Evolutionary conservation across 2,113 vertebrate genomes (phyloP), one percentile per base, ranked within the genome.

Genomic region (Anarrhichthys ocellatus): DNA sequence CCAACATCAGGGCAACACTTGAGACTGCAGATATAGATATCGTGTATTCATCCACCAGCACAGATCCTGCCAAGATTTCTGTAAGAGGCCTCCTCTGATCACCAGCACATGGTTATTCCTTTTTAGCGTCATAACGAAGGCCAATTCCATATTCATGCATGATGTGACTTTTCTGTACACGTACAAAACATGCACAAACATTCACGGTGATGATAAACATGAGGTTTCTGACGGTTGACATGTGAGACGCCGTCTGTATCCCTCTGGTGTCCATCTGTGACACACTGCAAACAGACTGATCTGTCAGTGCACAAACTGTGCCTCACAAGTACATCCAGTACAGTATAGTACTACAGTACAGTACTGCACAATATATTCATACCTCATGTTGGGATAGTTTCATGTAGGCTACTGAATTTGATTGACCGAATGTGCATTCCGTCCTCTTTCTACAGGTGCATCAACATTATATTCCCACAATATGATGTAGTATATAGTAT

Each of bases 231-330:
- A 84, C 65, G 73, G 36, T 74, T 15, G 78, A 54, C 86, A 81
- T 71, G 52, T 62, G 75, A 59, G 48, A 63, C 17, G 20, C 17
- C 10, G 9, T 32, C 15, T 27, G 15, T 14, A 5, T 38, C 40
- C 76, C 71, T 72, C 76, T 76, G 80, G 15, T 75, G 76, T 80
- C 66, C 81, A 81, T 80, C 63, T 87, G 81, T 27, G 46, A 73
- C 73, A n/a, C 32, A 7, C 48, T 54, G 66, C 36, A 66, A 50
- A 75, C 27, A 17, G 32, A 29, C 38, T 22, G 3, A 20, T 38
- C 44, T 17, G 7, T 46, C 8, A 11, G 4, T 3, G 59, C n/a
- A 79, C 82, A 34, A 56, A 82, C 27, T 72, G 67, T 34, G 34
- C 67, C 34, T 18, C 36, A 46, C 24, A 11, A 34, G 48, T 36